Base-by-base conservation (phyloP, 2,797 vertebrate genomes). In the Trachops cirrhosus region DNA sequence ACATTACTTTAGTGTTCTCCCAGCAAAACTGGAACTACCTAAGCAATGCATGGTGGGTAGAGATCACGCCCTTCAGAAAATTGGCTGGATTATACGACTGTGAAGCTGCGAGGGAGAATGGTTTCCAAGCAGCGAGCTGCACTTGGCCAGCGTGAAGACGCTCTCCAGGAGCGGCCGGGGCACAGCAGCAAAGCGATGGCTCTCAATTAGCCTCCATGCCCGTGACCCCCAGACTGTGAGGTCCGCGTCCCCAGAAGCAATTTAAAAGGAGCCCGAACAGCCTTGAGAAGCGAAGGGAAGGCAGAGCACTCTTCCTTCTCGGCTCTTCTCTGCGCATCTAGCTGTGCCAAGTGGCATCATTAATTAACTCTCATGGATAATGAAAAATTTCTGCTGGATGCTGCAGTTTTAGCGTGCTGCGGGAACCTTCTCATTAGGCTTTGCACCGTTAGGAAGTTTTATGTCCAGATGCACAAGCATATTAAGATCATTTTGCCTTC, bases 401-500 rank as follows among this genome's bases (percentile, higher is more conserved):
- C 70, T 75, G 19, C 84, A 95, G 39, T 85, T 94, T 94, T n/a
- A 9, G 32, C 15, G 92, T 93, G 85, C 96, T 87, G 16, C 8
- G 82, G 94, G 86, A 93, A 54, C 48, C 44, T 75, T 90, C 15
- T 67, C 90, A 95, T 96, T 90, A 89, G 78, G 62, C 54, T 52
- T 89, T 89, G 77, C 4, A 41, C 62, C 83, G 82, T 93, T 78
- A 41, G 0, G 2, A 26, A 95, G 75, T 93, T 95, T 90, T 95
- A 68, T 44, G 68, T 79, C 67, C 37, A 74, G 73, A 78, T 93
- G 46, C 82, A 70, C 8, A 90, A 44, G 39, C 64, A 83, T 59
- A 79, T 48, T 46, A 96, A 83, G 82, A 96, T 64, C n/a, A 78
- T 86, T 74, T 90, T 86, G 44, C 86, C 96, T 79, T 94, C 92